These are phyloP conservation scores for Aplodontia rufa DNA, from an alignment of 2,113 vertebrate genomes.

Conservation along the genomic window DNA sequence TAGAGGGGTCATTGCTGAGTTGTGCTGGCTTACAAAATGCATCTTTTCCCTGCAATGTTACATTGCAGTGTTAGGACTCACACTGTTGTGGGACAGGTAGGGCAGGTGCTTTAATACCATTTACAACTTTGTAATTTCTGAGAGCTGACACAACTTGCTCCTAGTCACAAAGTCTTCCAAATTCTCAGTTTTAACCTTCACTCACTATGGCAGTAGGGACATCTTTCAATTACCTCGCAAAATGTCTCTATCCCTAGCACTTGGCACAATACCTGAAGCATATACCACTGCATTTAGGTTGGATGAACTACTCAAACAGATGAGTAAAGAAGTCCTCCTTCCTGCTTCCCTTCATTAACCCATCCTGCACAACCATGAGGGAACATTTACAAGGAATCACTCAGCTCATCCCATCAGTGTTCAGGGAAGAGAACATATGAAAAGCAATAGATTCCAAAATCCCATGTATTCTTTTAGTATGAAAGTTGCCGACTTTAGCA, in stretches of 20 bases:
- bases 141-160: background rate
- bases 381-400: background rate
- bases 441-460: background rate
- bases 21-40: background rate
- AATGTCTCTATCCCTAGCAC: no score
- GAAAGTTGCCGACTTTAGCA: background rate
- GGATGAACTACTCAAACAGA: background rate
- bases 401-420: background rate
- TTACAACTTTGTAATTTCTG: background rate
- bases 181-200: background rate
- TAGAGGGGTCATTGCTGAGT: background rate
- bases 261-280: no score
- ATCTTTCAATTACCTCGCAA: background rate
- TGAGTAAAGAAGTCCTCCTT: background rate
- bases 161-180: background rate
- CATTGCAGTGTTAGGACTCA: background rate
- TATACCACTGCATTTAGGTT: background rate
- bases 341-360: background rate
- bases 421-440: background rate
- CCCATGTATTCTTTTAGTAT: background rate
- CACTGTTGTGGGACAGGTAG: rapidly evolving
- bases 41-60: background rate
- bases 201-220: background rate
- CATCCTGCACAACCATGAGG: background rate
- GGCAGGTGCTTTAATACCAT: background rate